phyloP scores from a whole-genome alignment of 2,888 invertebrate genomes.

The Eilema depressum region DNA sequence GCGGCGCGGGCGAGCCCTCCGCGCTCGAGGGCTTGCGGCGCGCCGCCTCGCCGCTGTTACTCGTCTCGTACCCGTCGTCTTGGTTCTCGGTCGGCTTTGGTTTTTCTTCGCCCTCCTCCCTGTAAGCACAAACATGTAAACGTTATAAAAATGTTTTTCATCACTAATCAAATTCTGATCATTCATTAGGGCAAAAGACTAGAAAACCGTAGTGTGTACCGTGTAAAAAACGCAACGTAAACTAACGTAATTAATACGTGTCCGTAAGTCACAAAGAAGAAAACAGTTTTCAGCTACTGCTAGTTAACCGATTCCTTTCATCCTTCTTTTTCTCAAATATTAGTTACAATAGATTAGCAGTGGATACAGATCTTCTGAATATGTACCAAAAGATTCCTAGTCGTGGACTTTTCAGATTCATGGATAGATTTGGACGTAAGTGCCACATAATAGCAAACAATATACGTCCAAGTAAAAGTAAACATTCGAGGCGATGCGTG shows the following conservation, averaged over 20 bases:
- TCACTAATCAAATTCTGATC: neutral
- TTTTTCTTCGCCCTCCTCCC: constrained; percentile 85
- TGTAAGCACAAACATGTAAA: constrained; percentile 54
- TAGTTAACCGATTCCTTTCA: neutral
- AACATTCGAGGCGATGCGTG: neutral
- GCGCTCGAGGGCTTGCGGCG: constrained; percentile 79
- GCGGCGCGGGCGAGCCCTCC: constrained; percentile 70
- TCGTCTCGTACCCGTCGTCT: constrained; percentile 96
- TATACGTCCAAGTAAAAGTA: neutral
- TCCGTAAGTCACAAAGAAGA: no score
- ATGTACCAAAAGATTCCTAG: neutral
- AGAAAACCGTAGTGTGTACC: neutral
- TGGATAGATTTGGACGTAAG: neutral
- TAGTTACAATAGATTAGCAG: no score
- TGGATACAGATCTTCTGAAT: neutral
- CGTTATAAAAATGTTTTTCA: neutral
- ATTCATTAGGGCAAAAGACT: neutral
- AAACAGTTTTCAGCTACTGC: no score
- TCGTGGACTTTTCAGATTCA: neutral
- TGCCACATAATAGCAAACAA: neutral
- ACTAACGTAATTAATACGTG: neutral
- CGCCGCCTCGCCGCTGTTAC: constrained; percentile 88
- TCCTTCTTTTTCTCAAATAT: no score
- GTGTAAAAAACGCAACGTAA: neutral
- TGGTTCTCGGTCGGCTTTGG: constrained; percentile 90